phyloP scores from a whole-genome alignment of 2,888 invertebrate genomes.

The Molanna angustata region DNA sequence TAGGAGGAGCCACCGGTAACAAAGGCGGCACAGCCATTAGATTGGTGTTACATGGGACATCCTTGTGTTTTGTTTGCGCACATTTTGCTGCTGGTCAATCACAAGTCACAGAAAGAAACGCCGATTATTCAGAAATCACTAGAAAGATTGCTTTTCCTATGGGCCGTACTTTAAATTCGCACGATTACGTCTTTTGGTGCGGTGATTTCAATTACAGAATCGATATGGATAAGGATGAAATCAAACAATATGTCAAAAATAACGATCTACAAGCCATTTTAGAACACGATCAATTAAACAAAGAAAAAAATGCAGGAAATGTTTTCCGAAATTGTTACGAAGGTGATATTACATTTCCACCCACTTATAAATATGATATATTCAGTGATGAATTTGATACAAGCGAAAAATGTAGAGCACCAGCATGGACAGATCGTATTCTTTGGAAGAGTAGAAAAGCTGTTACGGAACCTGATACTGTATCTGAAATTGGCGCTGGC shows the following conservation, averaged over 20 bases:
- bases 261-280: conserved; percentile 74
- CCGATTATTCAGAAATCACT: conserved; percentile 94
- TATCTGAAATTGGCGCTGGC: conserved; percentile 71
- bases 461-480: conserved; percentile 64
- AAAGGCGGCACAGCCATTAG: conserved; percentile 95
- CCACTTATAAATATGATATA: conserved; percentile 98
- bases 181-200: conserved; percentile 99
- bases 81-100: conserved; percentile 99
- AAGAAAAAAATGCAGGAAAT: conserved; percentile 74
- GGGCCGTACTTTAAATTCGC: conserved; percentile 88
- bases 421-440: conserved; percentile 98
- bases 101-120: conserved; percentile 91
- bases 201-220: conserved; percentile 99
- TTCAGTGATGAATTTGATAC: conserved; percentile 99
- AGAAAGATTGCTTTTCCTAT: conserved; percentile 87
- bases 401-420: conserved; percentile 94
- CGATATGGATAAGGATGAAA: conserved; percentile 92
- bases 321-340: conserved; percentile 93
- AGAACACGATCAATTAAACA: conserved; percentile 84
- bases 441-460: conserved; percentile 84
- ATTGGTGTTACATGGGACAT: conserved; percentile 87
- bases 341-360: conserved; percentile 87
- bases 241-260: conserved; percentile 77
- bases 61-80: conserved; percentile 96
- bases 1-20: conserved; percentile 97